Evolutionary conservation across 1,140 invertebrate species (phyloP), one percentile per base, ranked within the genome.

Genomic region (Brachionus rotundiformis): DNA sequence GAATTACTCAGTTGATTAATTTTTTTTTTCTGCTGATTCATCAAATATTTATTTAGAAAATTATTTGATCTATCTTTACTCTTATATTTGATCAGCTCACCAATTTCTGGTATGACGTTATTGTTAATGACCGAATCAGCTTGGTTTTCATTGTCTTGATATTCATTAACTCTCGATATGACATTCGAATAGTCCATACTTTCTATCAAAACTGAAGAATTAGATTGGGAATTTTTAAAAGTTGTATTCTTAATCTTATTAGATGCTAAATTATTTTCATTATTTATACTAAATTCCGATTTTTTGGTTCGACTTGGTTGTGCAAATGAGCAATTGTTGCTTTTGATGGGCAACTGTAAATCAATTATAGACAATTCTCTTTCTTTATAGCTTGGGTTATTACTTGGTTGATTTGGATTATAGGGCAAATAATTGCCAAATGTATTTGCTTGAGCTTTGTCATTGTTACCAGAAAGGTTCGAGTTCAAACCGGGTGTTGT

Each of bases 321-420:
- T 65, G 31, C 25, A 39, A 36, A 39, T 13, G 68, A 73, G 8
- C 16, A 41, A 29, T 73, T 73, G 23, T 23, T 25, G 33, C 31
- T 68, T 41, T 44, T 73, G 19, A 73, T 73, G 3, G 68, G 68
- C 23, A 73, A 44, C 29, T 73, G 68, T 29, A 73, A 73, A 73
- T 73, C 68, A 44, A 73, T 73, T 25, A 73, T 44, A 5, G 68
- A 73, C 36, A 73, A 8, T n/a, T 73, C 68, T 44, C 23, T 41
- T 5, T 73, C 68, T 44, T 44, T 73, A 8, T 31, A 44, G 44
- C 10, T 44, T 23, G 68, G 36, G 44, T 44, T 73, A 11, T 13
- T 25, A 25, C 25, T 47, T 44, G 68, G 36, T 47, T 73, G 68
- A 47, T 73, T 73, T 23, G 68, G 68, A 73, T 73, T 73, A 11